These are phyloP conservation scores for Corapipo altera DNA, from an alignment of 2,113 vertebrate genomes.

Conservation along the genomic window DNA sequence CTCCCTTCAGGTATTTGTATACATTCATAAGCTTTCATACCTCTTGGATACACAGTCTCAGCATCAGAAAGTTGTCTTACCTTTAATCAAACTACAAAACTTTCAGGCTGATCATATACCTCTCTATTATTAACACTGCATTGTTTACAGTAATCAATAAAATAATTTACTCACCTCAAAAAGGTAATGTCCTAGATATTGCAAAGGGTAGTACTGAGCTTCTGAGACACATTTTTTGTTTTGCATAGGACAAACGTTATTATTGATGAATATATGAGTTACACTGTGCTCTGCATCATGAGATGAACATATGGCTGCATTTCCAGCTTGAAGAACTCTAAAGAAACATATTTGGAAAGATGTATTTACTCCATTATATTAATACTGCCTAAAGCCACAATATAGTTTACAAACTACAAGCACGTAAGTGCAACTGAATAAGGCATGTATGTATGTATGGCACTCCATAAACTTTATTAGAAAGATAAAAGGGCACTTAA, in stretches of 20 bases:
- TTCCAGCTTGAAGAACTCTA: slow-evolving; percentile 90
- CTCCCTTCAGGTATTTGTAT: neutral
- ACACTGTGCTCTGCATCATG: slow-evolving; percentile 61
- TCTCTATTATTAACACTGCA: neutral
- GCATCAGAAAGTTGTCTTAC: neutral
- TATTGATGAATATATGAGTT: slow-evolving; percentile 84
- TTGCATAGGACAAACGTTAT: slow-evolving; percentile 36
- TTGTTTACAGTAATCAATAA: neutral
- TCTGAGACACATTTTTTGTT: slow-evolving; percentile 46
- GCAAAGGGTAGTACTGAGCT: slow-evolving; percentile 77
- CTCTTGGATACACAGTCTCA: neutral
- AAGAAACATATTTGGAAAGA: slow-evolving; percentile 50
- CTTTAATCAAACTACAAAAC: neutral
- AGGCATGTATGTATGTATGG: neutral
- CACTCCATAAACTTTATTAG: neutral
- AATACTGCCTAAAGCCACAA: neutral
- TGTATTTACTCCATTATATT: neutral
- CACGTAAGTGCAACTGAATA: neutral
- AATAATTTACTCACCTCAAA: slow-evolving; percentile 82
- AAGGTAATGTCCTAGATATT: slow-evolving; percentile 85
- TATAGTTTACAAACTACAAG: neutral
- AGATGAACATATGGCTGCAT: slow-evolving; percentile 77
- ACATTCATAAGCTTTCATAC: neutral
- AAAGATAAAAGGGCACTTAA: neutral
- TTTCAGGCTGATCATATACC: neutral